These are phyloP conservation scores for Apeltes quadracus DNA, from an alignment of 2,113 vertebrate genomes.

Conservation along the genomic window DNA sequence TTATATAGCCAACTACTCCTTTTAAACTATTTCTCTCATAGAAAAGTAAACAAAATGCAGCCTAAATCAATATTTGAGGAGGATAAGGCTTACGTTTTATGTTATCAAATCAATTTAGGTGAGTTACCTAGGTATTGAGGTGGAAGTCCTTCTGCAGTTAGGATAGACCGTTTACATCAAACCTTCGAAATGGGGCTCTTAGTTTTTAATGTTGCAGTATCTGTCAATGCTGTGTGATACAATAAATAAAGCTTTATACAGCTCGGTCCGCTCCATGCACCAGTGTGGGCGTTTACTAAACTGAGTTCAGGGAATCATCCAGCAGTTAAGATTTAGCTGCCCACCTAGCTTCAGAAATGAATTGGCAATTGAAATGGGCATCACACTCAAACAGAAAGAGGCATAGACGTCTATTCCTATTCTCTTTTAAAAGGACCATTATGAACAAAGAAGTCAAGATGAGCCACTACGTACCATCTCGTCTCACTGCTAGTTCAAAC, in stretches of 20 bases:
- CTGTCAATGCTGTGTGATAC: neutral
- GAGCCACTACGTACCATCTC: neutral
- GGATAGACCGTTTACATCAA: neutral
- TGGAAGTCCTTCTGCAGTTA: neutral
- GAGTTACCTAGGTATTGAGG: neutral
- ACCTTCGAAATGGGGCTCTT: neutral
- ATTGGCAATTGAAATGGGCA: constrained; percentile 48
- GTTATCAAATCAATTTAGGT: neutral
- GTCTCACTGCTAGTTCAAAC: neutral
- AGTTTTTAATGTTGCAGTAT: neutral
- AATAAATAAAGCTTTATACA: constrained; percentile 4
- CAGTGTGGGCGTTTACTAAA: constrained; percentile 57
- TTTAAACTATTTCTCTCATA: neutral
- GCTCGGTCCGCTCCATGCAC: constrained; percentile 32
- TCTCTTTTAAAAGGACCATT: no score
- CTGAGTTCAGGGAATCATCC: constrained; percentile 65
- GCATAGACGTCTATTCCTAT: no score
- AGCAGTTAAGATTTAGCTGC: constrained; percentile 57
- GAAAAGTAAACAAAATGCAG: neutral
- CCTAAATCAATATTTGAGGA: no score
- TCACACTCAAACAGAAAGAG: constrained; percentile 4
- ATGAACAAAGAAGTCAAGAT: neutral
- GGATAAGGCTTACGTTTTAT: no score
- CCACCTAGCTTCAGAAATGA: constrained; percentile 65
- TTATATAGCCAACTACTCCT: neutral